Conservation (phyloP, 2,113 vertebrate genomes). For the Pyxicephalus adspersus region DNA sequence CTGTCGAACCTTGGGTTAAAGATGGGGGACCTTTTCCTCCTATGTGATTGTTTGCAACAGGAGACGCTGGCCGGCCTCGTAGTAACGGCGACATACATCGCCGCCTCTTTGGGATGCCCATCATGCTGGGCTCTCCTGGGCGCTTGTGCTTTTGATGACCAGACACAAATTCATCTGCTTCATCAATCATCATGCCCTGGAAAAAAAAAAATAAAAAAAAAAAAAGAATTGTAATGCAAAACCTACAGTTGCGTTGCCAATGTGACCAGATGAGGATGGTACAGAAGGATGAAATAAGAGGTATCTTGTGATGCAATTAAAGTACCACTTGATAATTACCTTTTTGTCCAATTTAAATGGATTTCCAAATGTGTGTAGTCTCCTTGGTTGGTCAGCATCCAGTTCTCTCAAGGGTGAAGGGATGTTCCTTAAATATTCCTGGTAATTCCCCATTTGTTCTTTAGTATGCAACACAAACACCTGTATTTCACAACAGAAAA, state of each 20-base stretch:
- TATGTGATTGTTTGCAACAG: conserved; percentile 71
- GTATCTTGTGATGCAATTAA: too few relatives aligned
- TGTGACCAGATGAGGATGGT: too few relatives aligned
- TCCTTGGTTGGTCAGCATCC: conserved; percentile 94
- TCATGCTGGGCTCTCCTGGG: conserved; percentile 77
- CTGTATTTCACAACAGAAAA: too few relatives aligned
- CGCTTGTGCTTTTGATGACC: conserved; percentile 82
- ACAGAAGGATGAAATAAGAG: too few relatives aligned
- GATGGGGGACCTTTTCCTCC: conserved; percentile 74
- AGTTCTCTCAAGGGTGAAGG: conserved; percentile 91
- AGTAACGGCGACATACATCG: conserved; percentile 79
- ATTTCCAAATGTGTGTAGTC: conserved; percentile 95
- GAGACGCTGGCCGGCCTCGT: conserved; percentile 66
- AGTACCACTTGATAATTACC: conserved; percentile 66
- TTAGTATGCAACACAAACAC: too few relatives aligned
- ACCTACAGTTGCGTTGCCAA: too few relatives aligned
- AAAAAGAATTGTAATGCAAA: too few relatives aligned
- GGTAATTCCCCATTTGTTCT: conserved; percentile 99
- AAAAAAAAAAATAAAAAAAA: conserved; percentile 4
- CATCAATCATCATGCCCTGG: conserved; percentile 86
- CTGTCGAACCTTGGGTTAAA: conserved; percentile 66
- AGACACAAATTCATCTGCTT: conserved; percentile 83
- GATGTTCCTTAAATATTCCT: conserved; percentile 92
- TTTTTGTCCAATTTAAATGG: conserved; percentile 98
- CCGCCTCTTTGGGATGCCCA: conserved; percentile 74